Evolutionary conservation across 2,113 vertebrate genomes (phyloP).

Genomic region (Galeopterus variegatus): DNA sequence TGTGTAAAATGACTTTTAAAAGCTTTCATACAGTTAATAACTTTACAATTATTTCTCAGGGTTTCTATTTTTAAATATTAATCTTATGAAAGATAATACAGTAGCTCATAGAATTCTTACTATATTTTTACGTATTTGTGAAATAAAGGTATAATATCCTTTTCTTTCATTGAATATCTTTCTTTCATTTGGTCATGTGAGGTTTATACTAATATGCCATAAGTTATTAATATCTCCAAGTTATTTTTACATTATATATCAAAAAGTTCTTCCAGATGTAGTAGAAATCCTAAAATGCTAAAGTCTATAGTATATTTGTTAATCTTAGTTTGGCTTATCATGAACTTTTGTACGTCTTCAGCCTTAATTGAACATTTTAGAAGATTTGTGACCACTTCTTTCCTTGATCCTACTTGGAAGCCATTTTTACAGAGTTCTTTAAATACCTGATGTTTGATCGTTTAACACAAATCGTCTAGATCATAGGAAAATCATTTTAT

Average conservation of each 20-base stretch:
- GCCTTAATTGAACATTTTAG: constrained; percentile 42
- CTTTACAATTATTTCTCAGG: constrained; percentile 38
- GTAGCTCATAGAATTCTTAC: too few species aligned
- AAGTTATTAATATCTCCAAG: background rate
- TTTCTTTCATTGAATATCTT: background rate
- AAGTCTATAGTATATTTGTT: background rate
- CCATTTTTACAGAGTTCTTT: background rate
- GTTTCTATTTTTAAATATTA: constrained; percentile 64
- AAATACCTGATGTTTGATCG: background rate
- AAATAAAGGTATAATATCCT: background rate
- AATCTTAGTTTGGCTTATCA: constrained; percentile 46
- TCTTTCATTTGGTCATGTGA: background rate
- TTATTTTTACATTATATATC: constrained; percentile 20
- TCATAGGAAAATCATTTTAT: constrained; percentile 60
- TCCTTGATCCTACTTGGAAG: too few species aligned
- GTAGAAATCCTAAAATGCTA: constrained; percentile 53
- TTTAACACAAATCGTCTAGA: constrained; percentile 62
- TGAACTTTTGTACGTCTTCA: constrained; percentile 40
- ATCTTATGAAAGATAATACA: constrained; percentile 36
- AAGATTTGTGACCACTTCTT: constrained; percentile 34
- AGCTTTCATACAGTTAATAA: constrained; percentile 46
- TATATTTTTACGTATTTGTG: constrained; percentile 15
- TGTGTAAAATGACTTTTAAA: constrained; percentile 52
- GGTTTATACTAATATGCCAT: background rate
- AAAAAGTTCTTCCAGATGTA: background rate